These are phyloP conservation scores for Setophaga kirtlandii DNA, from an alignment of 2,113 vertebrate genomes.

Conservation along the genomic window DNA sequence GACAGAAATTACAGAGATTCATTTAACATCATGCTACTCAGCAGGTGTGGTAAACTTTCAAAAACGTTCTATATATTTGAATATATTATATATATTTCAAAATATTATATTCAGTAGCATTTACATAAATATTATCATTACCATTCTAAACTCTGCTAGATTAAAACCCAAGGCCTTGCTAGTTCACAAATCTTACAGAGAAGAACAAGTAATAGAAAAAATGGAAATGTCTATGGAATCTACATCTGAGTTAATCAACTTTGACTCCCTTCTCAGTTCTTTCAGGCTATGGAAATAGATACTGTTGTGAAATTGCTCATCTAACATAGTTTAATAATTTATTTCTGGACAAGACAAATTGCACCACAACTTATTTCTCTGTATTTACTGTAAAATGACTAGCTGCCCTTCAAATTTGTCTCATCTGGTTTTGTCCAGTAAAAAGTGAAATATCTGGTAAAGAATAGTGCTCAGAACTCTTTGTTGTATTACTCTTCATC, in stretches of 20 bases:
- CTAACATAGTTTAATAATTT: not conserved
- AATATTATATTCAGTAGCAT: not conserved
- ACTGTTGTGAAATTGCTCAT: not conserved
- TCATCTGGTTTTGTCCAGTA: not conserved
- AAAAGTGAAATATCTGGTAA: not conserved
- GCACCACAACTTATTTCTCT: not conserved
- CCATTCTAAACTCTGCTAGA: not conserved
- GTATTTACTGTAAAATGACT: not conserved
- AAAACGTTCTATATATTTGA: not conserved
- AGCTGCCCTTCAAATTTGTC: not conserved
- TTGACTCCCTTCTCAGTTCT: not conserved
- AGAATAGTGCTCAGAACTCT: not conserved
- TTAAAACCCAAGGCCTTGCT: not conserved
- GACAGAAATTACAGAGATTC: not conserved
- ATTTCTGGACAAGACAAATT: not conserved
- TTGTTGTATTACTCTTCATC: not conserved
- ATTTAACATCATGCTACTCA: not conserved
- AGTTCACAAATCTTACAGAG: not conserved
- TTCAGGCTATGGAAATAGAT: not conserved
- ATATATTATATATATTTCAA: no score
- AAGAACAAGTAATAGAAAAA: not conserved
- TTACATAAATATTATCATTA: constrained; percentile 2
- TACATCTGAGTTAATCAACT: not conserved
- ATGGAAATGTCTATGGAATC: not conserved
- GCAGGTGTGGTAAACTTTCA: not conserved